Percentiles rank a stretch among this genome's conserved stretches.
phyloP scores from a whole-genome alignment of 1,140 invertebrate species.

The Tetraneura akinire region DNA sequence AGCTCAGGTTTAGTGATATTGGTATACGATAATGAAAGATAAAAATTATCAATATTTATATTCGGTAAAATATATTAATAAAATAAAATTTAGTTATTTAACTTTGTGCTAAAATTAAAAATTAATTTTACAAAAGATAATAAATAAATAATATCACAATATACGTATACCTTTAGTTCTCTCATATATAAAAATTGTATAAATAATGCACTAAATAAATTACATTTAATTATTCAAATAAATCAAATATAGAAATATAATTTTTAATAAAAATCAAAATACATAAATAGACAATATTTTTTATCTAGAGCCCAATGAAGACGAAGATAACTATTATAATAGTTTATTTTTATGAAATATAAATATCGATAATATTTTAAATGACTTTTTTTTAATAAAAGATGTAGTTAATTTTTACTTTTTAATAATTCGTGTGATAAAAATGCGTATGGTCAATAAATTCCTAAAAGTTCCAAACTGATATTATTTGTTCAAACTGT shows the following conservation, averaged over 20 bases:
- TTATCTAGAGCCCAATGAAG: conserved; percentile 7
- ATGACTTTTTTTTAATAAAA: no score
- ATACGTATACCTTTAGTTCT: no score
- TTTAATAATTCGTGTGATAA: neutral
- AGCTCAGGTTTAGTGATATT: neutral
- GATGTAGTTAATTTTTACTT: no score
- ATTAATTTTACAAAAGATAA: neutral
- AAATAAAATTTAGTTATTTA: neutral
- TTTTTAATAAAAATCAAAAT: conserved; percentile 15
- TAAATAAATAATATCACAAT: neutral
- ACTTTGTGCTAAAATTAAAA: neutral
- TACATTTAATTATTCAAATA: neutral
- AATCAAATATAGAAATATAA: neutral
- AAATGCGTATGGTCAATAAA: neutral
- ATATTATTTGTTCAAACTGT: neutral
- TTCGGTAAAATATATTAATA: neutral
- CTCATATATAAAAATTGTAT: neutral
- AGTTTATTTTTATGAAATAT: neutral
- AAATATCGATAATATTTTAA: no score
- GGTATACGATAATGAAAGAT: neutral
- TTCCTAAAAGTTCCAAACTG: conserved; percentile 8
- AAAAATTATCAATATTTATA: neutral
- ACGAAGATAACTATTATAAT: neutral
- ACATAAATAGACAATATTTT: neutral
- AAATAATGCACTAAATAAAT: neutral